phyloP scores from a whole-genome alignment of 2,113 vertebrate species.

The Tragelaphus imberbis region DNA sequence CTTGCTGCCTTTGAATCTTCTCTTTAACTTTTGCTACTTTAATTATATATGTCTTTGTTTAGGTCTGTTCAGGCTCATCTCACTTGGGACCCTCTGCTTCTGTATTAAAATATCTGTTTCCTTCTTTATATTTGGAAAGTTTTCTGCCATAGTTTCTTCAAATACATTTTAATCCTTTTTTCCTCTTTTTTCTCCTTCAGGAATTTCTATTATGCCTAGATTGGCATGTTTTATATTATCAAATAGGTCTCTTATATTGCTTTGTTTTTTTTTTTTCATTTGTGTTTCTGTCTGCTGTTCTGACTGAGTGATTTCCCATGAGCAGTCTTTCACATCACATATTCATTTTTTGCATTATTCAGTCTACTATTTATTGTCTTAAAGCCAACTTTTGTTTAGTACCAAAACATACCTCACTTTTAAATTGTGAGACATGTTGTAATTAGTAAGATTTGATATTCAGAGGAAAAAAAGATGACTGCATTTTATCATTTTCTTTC shows the following conservation, averaged over 20 bases:
- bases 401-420: not conserved
- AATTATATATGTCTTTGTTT: not conserved
- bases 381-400: not conserved
- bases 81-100: not conserved
- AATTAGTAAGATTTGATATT: not conserved
- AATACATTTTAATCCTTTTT: not conserved
- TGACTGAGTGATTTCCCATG: not conserved
- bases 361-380: not conserved
- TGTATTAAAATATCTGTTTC: not conserved
- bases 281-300: not conserved
- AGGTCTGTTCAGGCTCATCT: not conserved
- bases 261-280: not conserved
- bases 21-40: not conserved
- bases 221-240: not conserved
- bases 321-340: not conserved
- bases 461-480: not conserved
- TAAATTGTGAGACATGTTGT: not conserved
- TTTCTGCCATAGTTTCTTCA: not conserved
- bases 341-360: not conserved
- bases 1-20: not conserved
- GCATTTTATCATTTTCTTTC: not conserved
- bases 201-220: not conserved
- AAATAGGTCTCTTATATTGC: not conserved
- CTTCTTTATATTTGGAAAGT: not conserved
- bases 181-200: not conserved